Evolutionary conservation across 1,140 invertebrate genomes (phyloP).

Genomic region (Globodera rostochiensis): DNA sequence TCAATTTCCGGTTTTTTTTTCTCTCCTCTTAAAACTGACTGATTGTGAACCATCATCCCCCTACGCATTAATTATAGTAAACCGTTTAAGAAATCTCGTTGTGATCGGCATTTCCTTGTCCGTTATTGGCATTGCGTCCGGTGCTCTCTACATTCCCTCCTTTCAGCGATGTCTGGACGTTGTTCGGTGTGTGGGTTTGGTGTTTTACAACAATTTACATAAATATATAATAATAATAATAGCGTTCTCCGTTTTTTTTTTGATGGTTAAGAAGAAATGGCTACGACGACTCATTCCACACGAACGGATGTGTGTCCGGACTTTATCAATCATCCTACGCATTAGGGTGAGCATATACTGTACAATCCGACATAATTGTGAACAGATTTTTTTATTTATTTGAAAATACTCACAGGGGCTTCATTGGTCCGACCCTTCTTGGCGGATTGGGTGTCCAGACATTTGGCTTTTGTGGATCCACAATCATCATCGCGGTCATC

Average conservation of each 20-base stretch:
- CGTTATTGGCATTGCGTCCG: conserved; percentile 61
- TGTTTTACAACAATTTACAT: not conserved
- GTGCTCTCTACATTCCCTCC: conserved; percentile 64
- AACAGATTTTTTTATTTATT: too few species aligned
- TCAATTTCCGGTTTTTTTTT: conserved; percentile 19
- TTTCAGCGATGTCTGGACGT: conserved; percentile 64
- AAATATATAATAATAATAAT: too few species aligned
- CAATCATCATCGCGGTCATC: conserved; percentile 56
- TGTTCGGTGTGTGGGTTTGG: conserved; percentile 51
- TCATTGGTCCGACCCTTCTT: conserved; percentile 57
- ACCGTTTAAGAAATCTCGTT: conserved; percentile 46
- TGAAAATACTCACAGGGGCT: conserved; percentile 35
- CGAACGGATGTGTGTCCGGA: conserved; percentile 64
- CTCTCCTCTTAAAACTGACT: too few species aligned
- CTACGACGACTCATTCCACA: conserved; percentile 64
- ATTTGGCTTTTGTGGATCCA: conserved; percentile 60
- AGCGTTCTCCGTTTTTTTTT: not conserved
- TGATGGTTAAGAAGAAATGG: conserved; percentile 40
- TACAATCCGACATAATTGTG: not conserved
- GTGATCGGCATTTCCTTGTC: conserved; percentile 58
- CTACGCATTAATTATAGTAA: too few species aligned
- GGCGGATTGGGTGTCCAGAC: conserved; percentile 57
- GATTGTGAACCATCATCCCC: too few species aligned
- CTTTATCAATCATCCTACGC: conserved; percentile 65
- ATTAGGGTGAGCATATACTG: conserved; percentile 51